phyloP scores from a whole-genome alignment of 1,140 invertebrate species.

The Doryteuthis pealeii region DNA sequence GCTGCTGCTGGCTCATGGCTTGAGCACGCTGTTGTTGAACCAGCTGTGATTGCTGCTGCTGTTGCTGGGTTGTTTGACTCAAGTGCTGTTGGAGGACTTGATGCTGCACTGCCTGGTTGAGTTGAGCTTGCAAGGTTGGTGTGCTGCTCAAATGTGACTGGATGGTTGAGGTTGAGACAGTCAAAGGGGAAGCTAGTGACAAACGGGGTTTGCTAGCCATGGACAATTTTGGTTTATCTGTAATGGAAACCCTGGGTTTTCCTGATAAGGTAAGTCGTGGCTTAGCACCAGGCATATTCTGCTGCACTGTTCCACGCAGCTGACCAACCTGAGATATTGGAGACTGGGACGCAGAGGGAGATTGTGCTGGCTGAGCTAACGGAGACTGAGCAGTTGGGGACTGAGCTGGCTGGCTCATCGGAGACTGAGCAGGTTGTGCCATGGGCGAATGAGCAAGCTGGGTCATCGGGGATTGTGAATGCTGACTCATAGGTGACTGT shows the following conservation, averaged over 20 bases:
- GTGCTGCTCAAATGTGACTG: background rate
- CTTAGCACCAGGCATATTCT: background rate
- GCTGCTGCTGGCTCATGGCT: background rate
- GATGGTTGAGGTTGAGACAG: background rate
- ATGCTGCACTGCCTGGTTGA: background rate
- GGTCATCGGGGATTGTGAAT: background rate
- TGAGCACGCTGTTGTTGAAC: background rate
- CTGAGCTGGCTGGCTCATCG: background rate
- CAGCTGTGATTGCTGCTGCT: background rate
- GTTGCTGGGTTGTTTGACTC: background rate
- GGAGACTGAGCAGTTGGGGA: slow-evolving; percentile 6
- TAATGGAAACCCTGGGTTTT: background rate
- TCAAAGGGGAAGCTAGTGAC: background rate
- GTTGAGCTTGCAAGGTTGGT: background rate
- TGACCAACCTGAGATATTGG: background rate
- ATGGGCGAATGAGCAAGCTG: background rate
- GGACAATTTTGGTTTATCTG: background rate
- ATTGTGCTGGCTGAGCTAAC: background rate
- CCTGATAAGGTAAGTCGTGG: background rate
- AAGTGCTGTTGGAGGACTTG: background rate
- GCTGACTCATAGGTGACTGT: slow-evolving; percentile 2
- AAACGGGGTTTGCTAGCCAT: background rate
- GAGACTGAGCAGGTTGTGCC: background rate
- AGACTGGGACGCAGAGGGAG: background rate
- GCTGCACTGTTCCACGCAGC: background rate